Percentiles rank a stretch among this genome's conserved stretches.
phyloP scores from a whole-genome alignment of 2,113 vertebrate genomes.

The Bostrychus sinensis region DNA sequence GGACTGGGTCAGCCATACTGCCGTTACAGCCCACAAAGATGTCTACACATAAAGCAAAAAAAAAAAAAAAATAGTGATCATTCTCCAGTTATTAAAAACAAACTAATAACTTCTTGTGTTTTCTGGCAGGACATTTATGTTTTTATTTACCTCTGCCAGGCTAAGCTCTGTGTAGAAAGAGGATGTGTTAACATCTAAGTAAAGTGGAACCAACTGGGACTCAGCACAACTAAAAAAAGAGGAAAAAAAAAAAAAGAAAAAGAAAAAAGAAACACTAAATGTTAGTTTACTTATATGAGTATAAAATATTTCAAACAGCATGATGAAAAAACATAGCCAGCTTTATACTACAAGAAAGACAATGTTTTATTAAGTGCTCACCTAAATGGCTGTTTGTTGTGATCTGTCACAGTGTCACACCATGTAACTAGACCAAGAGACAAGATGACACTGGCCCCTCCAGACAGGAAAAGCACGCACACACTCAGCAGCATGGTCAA shows the following conservation, averaged over 20 bases:
- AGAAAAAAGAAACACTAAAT: background rate
- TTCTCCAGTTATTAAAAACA: too few relatives aligned
- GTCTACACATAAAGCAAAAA: conserved; percentile 61
- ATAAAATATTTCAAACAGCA: background rate
- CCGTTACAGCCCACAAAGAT: conserved; percentile 78
- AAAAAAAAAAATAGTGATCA: background rate
- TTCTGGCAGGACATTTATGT: too few relatives aligned
- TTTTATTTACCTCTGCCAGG: conserved; percentile 73
- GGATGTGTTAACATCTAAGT: conserved; percentile 81
- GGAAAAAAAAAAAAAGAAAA: background rate
- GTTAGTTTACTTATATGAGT: background rate
- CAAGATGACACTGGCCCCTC: conserved; percentile 76
- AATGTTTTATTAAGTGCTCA: conserved; percentile 24
- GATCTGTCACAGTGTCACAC: conserved; percentile 80
- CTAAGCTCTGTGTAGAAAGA: conserved; percentile 80
- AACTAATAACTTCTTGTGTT: too few relatives aligned
- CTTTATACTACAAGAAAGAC: too few relatives aligned
- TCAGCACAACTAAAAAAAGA: conserved; percentile 75
- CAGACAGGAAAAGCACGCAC: conserved; percentile 80
- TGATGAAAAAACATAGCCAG: background rate
- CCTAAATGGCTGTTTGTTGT: conserved; percentile 74
- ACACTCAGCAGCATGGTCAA: conserved; percentile 80
- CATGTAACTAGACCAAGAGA: conserved; percentile 79
- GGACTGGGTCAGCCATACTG: conserved; percentile 78
- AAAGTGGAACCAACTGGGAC: conserved; percentile 74